Base-by-base conservation (phyloP, 2,888 invertebrate species). In the Drosophila mayaguana region DNA sequence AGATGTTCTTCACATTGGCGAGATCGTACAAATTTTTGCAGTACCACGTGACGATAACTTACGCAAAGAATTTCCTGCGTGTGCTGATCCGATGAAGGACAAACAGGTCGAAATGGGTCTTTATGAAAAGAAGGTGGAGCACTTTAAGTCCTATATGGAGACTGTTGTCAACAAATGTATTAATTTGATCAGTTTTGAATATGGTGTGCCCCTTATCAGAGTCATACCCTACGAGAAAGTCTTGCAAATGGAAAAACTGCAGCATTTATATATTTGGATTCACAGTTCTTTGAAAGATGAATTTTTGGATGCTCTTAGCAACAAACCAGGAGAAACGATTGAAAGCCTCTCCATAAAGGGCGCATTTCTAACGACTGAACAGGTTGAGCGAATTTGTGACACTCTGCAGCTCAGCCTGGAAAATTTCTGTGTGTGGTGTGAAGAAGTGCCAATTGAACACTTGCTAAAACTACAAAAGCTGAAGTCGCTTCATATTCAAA, bases 181-280 rank as follows among this genome's bases (percentile, higher is more conserved):
- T 1, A 48, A 12, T n/a, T 28, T 48, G 9, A 2, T 12, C 28
- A 28, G 28, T n/a, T 28, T 48, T 12, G 48, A 48, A 28, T 48
- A 48, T 48, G 48, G 48, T 11, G 28, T 28, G 11, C 4, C n/a
- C 4, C 28, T 48, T n/a, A 28, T n/a, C 2, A 48, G 1, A n/a
- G 28, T n/a, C 25, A 2, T 6, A 1, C 11, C 9, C n/a, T 48
- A 48, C 28, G 48, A 48, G 28, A n/a, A 7, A n/a, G 2, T 48
- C 6, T n/a, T 25, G 2, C 1, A 12, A 28, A 18, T 48, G 28
- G 0, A 4, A 11, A 28, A n/a, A 48, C 48, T 48, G 11, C n/a
- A 48, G n/a, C n/a, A 28, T 28, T 28, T 48, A 28, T 48, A 9
- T 28, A 48, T 48, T 48, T 48, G 48, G 48, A 28, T 28, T 48